Evolutionary conservation across 2,797 vertebrate genomes (phyloP), one percentile per base, ranked within the genome.

Genomic region (Philypnodon macrostomus): DNA sequence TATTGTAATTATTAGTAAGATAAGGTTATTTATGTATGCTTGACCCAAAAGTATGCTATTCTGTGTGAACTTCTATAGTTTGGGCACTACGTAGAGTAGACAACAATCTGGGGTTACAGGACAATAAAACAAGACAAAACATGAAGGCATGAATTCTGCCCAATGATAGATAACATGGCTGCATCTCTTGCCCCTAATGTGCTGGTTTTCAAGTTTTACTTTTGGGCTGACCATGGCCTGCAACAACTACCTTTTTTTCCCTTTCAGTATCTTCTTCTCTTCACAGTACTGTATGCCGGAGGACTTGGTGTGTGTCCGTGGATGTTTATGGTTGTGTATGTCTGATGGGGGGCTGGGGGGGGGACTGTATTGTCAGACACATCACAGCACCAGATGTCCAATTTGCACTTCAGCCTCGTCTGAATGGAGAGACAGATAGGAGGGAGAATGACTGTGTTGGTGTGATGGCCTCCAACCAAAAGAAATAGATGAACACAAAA

Each of bases 311-410:
- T 50, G 54, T 53, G 46, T 47, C 39, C 37, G 32, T 45, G 38
- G 33, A 9, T 56, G 37, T 52, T 35, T 68, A 45, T 66, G 70
- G 63, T 45, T 77, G 53, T 58, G 51, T 59, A 46, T 11, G 36
- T 59, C 50, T 66, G 67, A 50, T 59, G 42, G 58, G 45, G 55
- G 47, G 63, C 19, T 55, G 54, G 49, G 47, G 65, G 69, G 63
- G 60, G 67, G 63, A 7, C 66, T 70, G 63, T 83, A 83, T 87
- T 86, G 82, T 87, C 75, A 85, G 76, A 81, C 73, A 77, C 83
- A 83, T 85, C 84, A 81, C 79, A 81, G 80, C 87, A 87, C 87
- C 89, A 91, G 88, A 90, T 91, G 89, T 90, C 88, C 87, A 90
- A 90, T 90, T 90, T 89, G 85, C 88, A 90, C 90, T 90, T 89